Evolutionary conservation across 2,888 invertebrate genomes (phyloP).

Genomic region (Dasypolia templi): DNA sequence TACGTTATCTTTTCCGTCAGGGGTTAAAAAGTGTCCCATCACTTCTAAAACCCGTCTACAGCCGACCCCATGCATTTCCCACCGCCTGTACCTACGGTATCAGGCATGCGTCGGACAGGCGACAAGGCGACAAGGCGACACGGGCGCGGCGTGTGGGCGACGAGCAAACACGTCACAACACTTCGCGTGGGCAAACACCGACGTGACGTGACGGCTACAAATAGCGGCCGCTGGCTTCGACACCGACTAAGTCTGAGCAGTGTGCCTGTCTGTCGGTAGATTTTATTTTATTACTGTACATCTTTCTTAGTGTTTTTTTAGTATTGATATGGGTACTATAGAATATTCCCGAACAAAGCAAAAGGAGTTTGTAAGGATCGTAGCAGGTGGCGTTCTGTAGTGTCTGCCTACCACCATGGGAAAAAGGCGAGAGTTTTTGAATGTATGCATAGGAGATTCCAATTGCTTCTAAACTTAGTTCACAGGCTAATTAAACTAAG

Average conservation of each 20-base stretch:
- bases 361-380: not conserved
- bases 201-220: slow-evolving; percentile 42
- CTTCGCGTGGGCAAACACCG: slow-evolving; percentile 52
- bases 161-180: slow-evolving; percentile 66
- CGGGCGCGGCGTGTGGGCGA: slow-evolving; percentile 45
- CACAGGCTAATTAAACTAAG: not conserved
- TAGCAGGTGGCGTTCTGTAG: not conserved
- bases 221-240: slow-evolving; percentile 22
- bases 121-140: slow-evolving; percentile 46
- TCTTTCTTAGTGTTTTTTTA: not conserved
- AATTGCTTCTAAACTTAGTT: not conserved
- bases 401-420: not conserved
- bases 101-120: slow-evolving; percentile 49
- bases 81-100: slow-evolving; percentile 3
- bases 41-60: not conserved
- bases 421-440: not conserved
- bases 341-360: not conserved
- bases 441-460: not conserved
- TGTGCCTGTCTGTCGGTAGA: not conserved
- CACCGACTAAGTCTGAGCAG: not conserved
- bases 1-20: no score
- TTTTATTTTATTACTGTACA: not conserved
- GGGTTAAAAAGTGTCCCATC: not conserved
- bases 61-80: slow-evolving; percentile 32
- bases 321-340: not conserved